Evolutionary conservation across 2,113 vertebrate species (phyloP).

Genomic region (Smithornis capensis): DNA sequence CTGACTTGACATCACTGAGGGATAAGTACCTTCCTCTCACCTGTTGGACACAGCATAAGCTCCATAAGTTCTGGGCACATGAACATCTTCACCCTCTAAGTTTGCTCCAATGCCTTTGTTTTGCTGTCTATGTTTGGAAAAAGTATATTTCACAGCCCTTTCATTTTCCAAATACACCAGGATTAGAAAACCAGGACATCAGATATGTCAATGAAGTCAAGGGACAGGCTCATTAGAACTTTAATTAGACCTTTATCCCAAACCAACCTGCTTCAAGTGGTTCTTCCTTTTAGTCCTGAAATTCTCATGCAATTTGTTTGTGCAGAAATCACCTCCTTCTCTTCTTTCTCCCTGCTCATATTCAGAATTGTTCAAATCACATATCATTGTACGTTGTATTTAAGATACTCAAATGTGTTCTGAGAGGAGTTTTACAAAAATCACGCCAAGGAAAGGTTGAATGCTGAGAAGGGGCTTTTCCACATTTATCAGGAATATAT

Average conservation of each 20-base stretch:
- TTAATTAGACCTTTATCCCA: not conserved
- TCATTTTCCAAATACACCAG: not conserved
- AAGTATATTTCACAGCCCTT: not conserved
- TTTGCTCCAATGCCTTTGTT: not conserved
- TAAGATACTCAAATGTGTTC: not conserved
- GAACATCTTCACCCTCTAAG: accelerated
- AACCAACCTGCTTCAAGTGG: not conserved
- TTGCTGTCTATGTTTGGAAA: accelerated
- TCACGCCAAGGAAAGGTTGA: not conserved
- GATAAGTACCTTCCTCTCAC: accelerated
- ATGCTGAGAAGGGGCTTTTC: not conserved
- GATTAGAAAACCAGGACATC: not conserved
- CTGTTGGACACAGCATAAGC: not conserved
- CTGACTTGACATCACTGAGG: not conserved
- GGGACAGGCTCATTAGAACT: not conserved
- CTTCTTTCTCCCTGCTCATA: accelerated
- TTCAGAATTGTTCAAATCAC: not conserved
- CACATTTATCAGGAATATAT: not conserved
- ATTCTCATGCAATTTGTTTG: not conserved
- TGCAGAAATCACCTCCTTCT: not conserved
- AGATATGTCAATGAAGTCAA: not conserved
- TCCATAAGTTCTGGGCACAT: accelerated
- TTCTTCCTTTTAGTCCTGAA: not conserved
- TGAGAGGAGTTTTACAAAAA: not conserved
- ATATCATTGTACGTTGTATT: not conserved